These are phyloP conservation scores for Squalus acanthias DNA, from an alignment of 2,797 vertebrate genomes.

Conservation along the genomic window DNA sequence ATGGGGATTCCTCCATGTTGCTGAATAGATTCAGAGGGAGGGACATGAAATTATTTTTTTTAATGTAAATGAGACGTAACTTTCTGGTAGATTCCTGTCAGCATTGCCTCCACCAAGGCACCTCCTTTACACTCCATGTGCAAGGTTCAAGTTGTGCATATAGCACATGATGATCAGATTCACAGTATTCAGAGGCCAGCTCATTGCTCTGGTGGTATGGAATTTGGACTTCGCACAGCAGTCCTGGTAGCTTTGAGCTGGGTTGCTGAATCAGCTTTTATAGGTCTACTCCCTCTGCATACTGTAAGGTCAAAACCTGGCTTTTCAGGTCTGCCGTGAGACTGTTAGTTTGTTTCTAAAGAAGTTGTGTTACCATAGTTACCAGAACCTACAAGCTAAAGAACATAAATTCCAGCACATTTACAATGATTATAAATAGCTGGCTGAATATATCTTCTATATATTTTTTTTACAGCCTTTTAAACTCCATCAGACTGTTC, in stretches of 20 bases:
- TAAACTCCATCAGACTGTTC: background rate
- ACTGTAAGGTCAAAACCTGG: background rate
- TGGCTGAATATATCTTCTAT: background rate
- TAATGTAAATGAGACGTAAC: background rate
- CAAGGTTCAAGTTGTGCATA: background rate
- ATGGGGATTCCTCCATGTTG: background rate
- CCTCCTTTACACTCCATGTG: background rate
- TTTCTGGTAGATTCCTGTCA: background rate
- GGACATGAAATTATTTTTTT: background rate
- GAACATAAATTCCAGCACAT: background rate
- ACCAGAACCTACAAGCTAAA: background rate
- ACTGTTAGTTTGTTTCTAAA: background rate
- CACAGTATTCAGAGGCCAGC: background rate
- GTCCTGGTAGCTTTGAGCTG: background rate
- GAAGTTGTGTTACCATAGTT: background rate
- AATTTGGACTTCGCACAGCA: background rate
- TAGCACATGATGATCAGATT: background rate
- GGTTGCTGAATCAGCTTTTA: background rate
- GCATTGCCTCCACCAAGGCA: background rate
- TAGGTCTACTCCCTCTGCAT: background rate
- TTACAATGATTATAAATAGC: background rate
- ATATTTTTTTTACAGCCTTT: background rate
- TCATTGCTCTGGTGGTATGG: background rate
- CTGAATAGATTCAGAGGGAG: background rate
- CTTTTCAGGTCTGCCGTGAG: background rate